Conservation (phyloP, 2,113 vertebrate species). For the Nansenia antarctica region DNA sequence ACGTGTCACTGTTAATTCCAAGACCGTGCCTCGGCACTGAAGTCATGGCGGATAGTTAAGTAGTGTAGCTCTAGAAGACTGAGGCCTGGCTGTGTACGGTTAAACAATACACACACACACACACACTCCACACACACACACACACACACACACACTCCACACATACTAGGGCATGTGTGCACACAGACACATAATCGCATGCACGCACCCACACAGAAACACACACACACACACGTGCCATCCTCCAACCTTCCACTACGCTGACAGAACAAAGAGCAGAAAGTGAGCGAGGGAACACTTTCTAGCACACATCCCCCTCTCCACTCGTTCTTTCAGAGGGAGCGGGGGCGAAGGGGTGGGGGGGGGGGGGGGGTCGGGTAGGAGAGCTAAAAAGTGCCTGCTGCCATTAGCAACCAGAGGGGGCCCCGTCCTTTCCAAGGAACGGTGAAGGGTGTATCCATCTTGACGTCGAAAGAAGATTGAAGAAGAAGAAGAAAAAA, state of each 20-base stretch:
- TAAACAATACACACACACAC: too few species aligned
- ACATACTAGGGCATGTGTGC: too few species aligned
- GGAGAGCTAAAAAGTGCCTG: background rate
- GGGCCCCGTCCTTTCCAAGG: constrained; percentile 20
- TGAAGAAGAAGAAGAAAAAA: background rate
- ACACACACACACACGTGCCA: background rate
- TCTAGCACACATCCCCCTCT: constrained; percentile 21
- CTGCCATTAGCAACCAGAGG: background rate
- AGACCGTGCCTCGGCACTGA: constrained; percentile 48
- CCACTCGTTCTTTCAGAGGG: background rate
- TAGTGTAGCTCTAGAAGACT: constrained; percentile 8
- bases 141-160: too few species aligned
- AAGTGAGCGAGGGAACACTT: constrained; percentile 14
- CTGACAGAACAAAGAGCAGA: constrained; percentile 21
- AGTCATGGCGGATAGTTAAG: constrained; percentile 40
- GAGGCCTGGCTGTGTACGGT: background rate
- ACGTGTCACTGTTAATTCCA: constrained; percentile 57
- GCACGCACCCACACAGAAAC: too few species aligned
- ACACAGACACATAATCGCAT: too few species aligned
- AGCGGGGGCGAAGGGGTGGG: background rate
- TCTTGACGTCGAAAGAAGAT: background rate
- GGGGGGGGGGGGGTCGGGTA: background rate
- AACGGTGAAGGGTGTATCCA: background rate
- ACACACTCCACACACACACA: too few species aligned
- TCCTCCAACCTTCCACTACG: constrained; percentile 1